phyloP scores from a whole-genome alignment of 2,113 vertebrate genomes.

The Furnarius figulus region DNA sequence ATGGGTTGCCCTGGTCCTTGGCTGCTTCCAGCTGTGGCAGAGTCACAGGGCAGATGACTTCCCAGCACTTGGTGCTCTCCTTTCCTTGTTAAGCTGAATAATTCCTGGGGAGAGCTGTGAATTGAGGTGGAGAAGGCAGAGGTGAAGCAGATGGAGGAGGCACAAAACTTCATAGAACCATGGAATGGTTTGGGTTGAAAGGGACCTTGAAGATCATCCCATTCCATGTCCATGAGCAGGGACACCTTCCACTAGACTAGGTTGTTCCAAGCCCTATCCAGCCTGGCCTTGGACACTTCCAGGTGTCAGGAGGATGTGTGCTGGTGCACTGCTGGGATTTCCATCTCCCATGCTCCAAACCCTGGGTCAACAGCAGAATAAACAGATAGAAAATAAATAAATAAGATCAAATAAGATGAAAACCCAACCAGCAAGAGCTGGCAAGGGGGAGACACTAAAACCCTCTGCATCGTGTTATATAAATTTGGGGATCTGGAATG shows the following conservation, averaged over 20 bases:
- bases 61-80: background rate
- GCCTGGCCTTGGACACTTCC: background rate
- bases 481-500: background rate
- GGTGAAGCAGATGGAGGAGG: background rate
- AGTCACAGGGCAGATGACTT: rapidly evolving
- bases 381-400: background rate
- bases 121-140: background rate
- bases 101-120: background rate
- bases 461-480: rapidly evolving
- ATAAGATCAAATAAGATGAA: rapidly evolving
- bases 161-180: background rate
- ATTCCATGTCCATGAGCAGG: background rate
- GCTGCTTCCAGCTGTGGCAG: background rate
- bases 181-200: background rate
- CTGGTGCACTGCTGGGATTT: background rate
- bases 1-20: background rate
- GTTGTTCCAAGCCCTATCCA: background rate
- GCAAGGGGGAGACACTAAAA: background rate
- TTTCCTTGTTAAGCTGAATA: background rate
- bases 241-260: background rate
- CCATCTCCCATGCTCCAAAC: background rate
- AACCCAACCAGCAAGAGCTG: background rate
- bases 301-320: background rate
- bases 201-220: background rate
- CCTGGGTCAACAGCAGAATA: background rate